Evolutionary conservation across 2,888 invertebrate genomes (phyloP).

Genomic region (Thereva unica): DNA sequence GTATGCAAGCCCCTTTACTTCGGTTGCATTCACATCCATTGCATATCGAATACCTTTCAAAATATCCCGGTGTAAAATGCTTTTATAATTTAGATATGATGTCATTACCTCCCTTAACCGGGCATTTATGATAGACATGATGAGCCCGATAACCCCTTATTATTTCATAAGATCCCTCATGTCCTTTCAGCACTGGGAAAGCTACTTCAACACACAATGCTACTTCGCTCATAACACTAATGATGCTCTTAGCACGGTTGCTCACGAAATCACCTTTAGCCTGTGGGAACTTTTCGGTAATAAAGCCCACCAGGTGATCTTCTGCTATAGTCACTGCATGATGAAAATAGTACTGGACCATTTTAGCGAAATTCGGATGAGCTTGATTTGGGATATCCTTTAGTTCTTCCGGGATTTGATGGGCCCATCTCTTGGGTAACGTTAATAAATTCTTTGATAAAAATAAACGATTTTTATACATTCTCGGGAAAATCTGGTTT

Average conservation of each 20-base stretch:
- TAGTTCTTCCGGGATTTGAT: conserved; percentile 51
- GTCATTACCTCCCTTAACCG: conserved; percentile 54
- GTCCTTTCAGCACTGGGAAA: conserved; percentile 49
- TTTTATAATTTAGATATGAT: too few species aligned
- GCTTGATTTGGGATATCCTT: conserved; percentile 46
- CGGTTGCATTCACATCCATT: conserved; percentile 86
- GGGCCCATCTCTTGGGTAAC: conserved; percentile 31
- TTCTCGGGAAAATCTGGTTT: too few species aligned
- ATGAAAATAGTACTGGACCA: conserved; percentile 54
- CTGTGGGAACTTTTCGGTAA: conserved; percentile 47
- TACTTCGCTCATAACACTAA: conserved; percentile 49
- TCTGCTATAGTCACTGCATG: conserved; percentile 51
- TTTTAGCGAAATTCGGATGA: conserved; percentile 50
- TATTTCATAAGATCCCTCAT: conserved; percentile 52
- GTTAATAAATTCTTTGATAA: too few species aligned
- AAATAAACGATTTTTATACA: too few species aligned
- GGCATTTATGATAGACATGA: conserved; percentile 51
- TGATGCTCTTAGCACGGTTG: conserved; percentile 49
- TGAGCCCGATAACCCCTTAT: conserved; percentile 54
- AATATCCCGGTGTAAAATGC: not conserved
- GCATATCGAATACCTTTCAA: conserved; percentile 89
- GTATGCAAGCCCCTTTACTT: conserved; percentile 94
- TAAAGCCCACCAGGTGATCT: conserved; percentile 48
- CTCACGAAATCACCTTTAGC: conserved; percentile 46
- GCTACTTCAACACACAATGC: conserved; percentile 49